Evolutionary conservation across 2,113 vertebrate genomes (phyloP).

Genomic region (Laticauda colubrina): DNA sequence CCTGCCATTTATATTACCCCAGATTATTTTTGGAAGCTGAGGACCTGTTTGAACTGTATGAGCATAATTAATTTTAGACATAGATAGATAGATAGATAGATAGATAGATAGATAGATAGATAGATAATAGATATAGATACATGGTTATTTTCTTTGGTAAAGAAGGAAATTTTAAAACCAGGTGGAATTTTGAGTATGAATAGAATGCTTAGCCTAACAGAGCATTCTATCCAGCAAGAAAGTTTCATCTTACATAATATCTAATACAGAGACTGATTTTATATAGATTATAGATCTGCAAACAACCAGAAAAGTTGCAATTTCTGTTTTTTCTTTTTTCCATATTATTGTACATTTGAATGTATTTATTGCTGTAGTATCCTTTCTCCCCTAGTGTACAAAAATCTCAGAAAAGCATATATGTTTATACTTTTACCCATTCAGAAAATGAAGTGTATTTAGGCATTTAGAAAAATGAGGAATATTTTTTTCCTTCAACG

Average conservation of each 20-base stretch:
- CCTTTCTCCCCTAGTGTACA: neutral
- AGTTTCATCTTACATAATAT: neutral
- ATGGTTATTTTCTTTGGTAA: accelerated
- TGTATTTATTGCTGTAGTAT: neutral
- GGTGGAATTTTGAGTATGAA: neutral
- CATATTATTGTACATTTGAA: neutral
- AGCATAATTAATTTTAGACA: neutral
- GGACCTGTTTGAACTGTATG: neutral
- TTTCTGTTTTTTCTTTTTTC: neutral
- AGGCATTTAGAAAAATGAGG: neutral
- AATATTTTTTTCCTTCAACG: neutral
- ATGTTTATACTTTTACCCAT: neutral
- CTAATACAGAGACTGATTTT: neutral
- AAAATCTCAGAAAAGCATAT: neutral
- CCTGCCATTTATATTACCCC: neutral
- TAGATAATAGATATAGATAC: accelerated
- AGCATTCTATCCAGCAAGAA: neutral
- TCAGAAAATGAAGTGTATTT: conserved; percentile 4
- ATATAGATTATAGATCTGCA: neutral
- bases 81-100: neutral
- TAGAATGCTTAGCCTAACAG: neutral
- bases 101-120: neutral
- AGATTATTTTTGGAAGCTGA: neutral
- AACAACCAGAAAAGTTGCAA: neutral
- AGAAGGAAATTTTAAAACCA: neutral